phyloP scores from a whole-genome alignment of 2,797 vertebrate genomes.

The Vireo griseus region DNA sequence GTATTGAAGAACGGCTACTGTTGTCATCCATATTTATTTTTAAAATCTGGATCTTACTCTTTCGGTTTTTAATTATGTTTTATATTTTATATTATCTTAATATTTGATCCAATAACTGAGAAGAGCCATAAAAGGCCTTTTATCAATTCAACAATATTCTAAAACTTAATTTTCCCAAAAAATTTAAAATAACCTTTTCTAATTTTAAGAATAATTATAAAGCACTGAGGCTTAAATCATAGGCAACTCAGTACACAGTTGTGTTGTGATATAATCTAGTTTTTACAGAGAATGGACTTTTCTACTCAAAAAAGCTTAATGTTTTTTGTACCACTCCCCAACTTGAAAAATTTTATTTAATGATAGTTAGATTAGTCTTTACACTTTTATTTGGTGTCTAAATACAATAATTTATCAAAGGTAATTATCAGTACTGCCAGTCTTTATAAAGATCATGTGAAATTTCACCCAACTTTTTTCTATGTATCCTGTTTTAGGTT shows the following conservation, averaged over 20 bases:
- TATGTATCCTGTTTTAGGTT: neutral
- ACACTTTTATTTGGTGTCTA: neutral
- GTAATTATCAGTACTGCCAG: neutral
- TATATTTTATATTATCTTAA: neutral
- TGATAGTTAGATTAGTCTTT: neutral
- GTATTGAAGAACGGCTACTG: neutral
- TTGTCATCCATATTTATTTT: neutral
- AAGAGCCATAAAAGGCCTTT: fast-evolving
- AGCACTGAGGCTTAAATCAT: neutral
- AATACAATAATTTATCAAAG: neutral
- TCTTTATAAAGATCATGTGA: neutral
- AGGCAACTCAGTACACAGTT: neutral
- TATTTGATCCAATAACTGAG: neutral
- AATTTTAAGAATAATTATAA: neutral
- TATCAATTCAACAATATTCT: neutral
- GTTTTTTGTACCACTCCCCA: fast-evolving
- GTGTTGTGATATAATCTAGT: neutral
- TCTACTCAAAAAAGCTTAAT: neutral
- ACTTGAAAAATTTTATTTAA: neutral
- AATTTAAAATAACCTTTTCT: neutral
- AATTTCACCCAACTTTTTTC: neutral
- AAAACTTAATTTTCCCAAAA: neutral
- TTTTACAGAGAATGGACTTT: neutral
- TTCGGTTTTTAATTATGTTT: neutral
- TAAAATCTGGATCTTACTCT: neutral